These are phyloP conservation scores for Lithophane semibrunnea DNA, from an alignment of 2,888 invertebrate species.

Conservation along the genomic window DNA sequence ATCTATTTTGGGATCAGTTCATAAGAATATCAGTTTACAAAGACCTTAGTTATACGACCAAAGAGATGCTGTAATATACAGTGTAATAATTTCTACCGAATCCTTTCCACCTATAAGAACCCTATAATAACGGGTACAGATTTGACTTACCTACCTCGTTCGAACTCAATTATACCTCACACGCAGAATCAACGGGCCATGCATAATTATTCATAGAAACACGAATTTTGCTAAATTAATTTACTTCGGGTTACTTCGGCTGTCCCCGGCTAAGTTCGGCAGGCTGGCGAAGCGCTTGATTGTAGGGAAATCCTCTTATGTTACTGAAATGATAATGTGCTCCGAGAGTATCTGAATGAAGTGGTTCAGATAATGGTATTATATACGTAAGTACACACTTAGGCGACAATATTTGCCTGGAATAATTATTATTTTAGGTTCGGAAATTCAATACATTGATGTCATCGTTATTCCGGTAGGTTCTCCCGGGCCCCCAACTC, in stretches of 20 bases:
- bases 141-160: constrained; percentile 60
- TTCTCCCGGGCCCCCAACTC: no score
- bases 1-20: background rate
- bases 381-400: constrained; percentile 39
- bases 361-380: constrained; percentile 54
- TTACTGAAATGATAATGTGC: constrained; percentile 54
- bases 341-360: constrained; percentile 42
- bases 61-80: background rate
- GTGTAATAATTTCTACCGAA: constrained; percentile 16
- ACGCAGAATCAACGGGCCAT: constrained; percentile 60
- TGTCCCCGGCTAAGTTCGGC: constrained; percentile 58
- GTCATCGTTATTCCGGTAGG: background rate
- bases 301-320: constrained; percentile 66
- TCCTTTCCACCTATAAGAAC: constrained; percentile 23
- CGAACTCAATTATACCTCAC: constrained; percentile 67
- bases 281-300: constrained; percentile 58
- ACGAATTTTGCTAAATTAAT: constrained; percentile 73
- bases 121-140: constrained; percentile 59
- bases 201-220: constrained; percentile 70
- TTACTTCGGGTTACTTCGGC: constrained; percentile 66
- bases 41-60: background rate
- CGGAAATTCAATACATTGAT: background rate
- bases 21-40: background rate
- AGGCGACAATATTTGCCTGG: constrained; percentile 2
- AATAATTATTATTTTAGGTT: constrained; percentile 34